Conservation (phyloP, 2,888 invertebrate genomes). For the Drosophila pullipes region DNA sequence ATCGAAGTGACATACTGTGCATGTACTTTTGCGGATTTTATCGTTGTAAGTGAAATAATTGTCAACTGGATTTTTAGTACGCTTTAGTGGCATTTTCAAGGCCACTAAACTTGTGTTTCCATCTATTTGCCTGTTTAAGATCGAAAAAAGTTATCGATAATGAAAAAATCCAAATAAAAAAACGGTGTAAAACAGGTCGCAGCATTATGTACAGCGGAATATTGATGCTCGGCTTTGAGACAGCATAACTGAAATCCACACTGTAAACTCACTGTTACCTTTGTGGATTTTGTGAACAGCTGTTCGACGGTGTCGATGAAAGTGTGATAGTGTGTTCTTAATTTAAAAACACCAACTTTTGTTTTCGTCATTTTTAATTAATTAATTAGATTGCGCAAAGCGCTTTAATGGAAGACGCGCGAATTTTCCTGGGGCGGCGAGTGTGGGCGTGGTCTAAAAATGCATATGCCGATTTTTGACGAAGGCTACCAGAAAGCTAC, state of each 20-base stretch:
- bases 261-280: background rate
- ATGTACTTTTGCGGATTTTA: conserved; percentile 62
- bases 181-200: background rate
- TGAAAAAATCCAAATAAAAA: background rate
- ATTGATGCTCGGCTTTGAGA: background rate
- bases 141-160: conserved; percentile 1
- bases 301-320: background rate
- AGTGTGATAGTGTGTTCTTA: background rate
- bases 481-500: background rate
- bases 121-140: background rate
- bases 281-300: background rate
- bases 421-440: background rate
- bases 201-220: background rate
- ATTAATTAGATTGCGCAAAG: background rate
- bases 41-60: conserved; percentile 64
- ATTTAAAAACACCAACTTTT: background rate
- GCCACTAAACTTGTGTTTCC: background rate
- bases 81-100: conserved; percentile 45
- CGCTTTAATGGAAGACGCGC: background rate
- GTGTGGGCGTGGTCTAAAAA: background rate
- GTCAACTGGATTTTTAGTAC: conserved; percentile 56
- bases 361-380: background rate
- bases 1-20: conserved; percentile 56
- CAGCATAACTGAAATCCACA: background rate
- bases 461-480: background rate